A percentile compares a stretch with the other conserved stretches of the same genome.
Evolutionary conservation across 2,797 vertebrate genomes (phyloP).

Genomic region (Momotus momota): DNA sequence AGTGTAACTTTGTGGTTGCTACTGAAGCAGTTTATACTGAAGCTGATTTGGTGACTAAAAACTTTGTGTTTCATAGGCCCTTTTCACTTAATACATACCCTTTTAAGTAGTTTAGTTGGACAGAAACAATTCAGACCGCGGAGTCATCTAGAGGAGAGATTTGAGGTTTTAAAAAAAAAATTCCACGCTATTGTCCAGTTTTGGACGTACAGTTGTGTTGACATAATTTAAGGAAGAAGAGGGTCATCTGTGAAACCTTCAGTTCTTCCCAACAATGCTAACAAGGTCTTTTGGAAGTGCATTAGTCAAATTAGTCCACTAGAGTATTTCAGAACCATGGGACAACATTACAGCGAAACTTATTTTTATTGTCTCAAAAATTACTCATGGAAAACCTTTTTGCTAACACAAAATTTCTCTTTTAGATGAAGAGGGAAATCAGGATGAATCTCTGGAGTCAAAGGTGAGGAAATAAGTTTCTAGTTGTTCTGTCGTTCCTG

Average conservation of each 20-base stretch:
- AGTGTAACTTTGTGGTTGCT: neutral
- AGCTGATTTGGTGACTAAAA: neutral
- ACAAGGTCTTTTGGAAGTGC: neutral
- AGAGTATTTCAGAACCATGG: neutral
- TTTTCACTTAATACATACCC: neutral
- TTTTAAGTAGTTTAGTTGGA: neutral
- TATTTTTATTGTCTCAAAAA: neutral
- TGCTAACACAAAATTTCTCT: conserved; percentile 51
- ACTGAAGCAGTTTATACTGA: neutral
- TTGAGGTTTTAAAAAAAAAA: neutral
- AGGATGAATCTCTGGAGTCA: conserved; percentile 82
- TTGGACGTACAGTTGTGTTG: neutral
- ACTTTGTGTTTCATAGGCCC: neutral
- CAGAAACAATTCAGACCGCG: neutral
- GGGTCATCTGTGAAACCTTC: neutral
- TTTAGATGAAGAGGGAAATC: conserved; percentile 80
- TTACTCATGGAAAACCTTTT: neutral
- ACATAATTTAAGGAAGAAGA: neutral
- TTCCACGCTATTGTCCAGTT: neutral
- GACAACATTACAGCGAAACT: neutral
- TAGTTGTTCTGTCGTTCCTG: neutral
- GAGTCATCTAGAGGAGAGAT: neutral
- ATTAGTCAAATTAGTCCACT: neutral
- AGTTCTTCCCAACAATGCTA: neutral
- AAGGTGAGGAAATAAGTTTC: conserved; percentile 74